phyloP scores from a whole-genome alignment of 1,140 invertebrate genomes.

The Drosophila pectinifera region DNA sequence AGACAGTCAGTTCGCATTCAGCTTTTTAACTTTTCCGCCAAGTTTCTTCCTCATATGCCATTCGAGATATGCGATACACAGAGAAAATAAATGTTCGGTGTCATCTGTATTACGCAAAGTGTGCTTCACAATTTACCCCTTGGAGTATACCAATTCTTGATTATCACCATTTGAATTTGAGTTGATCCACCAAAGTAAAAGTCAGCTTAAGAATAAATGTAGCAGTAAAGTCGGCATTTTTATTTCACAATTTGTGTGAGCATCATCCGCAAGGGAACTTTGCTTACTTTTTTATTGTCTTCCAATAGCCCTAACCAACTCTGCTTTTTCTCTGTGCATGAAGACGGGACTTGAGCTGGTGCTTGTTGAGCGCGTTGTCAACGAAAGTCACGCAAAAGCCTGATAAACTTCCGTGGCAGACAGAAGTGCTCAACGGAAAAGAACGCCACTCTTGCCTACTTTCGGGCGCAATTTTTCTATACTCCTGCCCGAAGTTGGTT shows the following conservation, averaged over 20 bases:
- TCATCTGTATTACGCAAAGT: too few species aligned
- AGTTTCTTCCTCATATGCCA: conserved; percentile 53
- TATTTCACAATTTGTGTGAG: too few species aligned
- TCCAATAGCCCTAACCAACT: neutral
- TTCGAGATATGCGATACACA: conserved; percentile 4
- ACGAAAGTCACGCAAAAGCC: conserved; percentile 78
- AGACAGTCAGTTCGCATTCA: conserved; percentile 51
- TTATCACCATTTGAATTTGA: too few species aligned
- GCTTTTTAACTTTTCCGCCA: conserved; percentile 54
- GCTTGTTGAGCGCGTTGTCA: conserved; percentile 62
- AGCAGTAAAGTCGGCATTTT: too few species aligned
- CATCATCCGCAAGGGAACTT: too few species aligned
- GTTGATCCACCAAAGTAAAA: too few species aligned
- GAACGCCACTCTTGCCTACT: conserved; percentile 58
- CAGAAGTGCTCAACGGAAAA: conserved; percentile 47
- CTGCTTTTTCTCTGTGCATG: conserved; percentile 1
- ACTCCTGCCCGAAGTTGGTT: conserved; percentile 47
- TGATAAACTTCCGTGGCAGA: conserved; percentile 76
- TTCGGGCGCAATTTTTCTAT: conserved; percentile 40
- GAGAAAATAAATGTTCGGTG: neutral
- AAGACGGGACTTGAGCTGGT: neutral
- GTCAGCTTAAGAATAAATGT: too few species aligned
- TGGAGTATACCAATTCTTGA: too few species aligned
- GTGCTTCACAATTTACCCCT: neutral
- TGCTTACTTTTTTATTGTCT: neutral